Percentiles rank a stretch among this genome's conserved stretches.
Conservation (phyloP, 2,113 vertebrate genomes). For the Cromileptes altivelis region DNA sequence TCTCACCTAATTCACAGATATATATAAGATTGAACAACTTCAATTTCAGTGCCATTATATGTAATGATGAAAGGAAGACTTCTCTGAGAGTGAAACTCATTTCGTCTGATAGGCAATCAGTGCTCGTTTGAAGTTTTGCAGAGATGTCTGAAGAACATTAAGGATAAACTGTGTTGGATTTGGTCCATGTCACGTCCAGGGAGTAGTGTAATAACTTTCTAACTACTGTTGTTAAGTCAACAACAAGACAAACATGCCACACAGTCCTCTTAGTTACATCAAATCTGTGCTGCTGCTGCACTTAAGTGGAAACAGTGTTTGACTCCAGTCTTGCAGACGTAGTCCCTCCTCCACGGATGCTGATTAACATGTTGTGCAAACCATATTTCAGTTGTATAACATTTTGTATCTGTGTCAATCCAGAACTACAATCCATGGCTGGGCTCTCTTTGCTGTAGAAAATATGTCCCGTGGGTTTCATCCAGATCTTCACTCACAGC, state of each 20-base stretch:
- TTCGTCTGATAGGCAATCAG: neutral
- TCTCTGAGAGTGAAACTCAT: neutral
- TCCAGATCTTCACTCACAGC: neutral
- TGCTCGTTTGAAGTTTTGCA: neutral
- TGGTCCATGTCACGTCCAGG: too few relatives aligned
- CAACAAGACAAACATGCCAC: neutral
- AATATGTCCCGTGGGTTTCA: neutral
- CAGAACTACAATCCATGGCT: neutral
- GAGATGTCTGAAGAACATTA: neutral
- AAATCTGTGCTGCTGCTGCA: neutral
- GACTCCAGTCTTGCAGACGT: neutral
- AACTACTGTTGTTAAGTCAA: too few relatives aligned
- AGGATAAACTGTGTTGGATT: too few relatives aligned
- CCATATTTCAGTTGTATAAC: conserved; percentile 19
- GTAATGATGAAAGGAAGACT: neutral
- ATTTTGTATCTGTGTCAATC: neutral
- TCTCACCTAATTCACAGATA: neutral
- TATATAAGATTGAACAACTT: neutral
- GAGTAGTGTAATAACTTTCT: too few relatives aligned
- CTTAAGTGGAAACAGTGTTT: neutral
- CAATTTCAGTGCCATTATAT: neutral
- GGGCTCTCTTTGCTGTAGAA: neutral
- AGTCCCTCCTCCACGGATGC: neutral
- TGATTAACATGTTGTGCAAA: conserved; percentile 13
- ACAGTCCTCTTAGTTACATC: neutral